Base-by-base conservation (phyloP, 2,113 vertebrate genomes). In the Pardalotus punctatus region DNA sequence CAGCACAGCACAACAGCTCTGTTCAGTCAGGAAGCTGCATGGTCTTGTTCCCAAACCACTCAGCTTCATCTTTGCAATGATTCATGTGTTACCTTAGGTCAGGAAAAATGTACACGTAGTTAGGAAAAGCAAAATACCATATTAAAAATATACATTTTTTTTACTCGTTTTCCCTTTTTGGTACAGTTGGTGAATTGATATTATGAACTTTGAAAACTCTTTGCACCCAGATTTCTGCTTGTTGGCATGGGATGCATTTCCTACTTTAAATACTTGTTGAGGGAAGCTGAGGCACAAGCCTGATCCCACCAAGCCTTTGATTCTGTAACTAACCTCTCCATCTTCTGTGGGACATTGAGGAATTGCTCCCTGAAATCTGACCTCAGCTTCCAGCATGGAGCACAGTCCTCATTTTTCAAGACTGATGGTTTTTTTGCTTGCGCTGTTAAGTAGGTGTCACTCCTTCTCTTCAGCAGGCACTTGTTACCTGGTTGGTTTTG, bases 321-420 rank as follows among this genome's bases (percentile, higher is more conserved):
- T 36, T 66, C 61, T 77, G 53, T 65, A 69, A 29, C 40, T 28
- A 24, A 36, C 29, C 54, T 42, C 57, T 73, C 14, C 24, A 1
- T 48, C 48, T 54, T 65, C 36, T 35, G 7, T 8, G 79, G 13
- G 54, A 21, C 24, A 0, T 1, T 5, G 50, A 70, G 56, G 19
- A 24, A 11, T 29, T 17, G 23, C 29, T 69, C n/a, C 62, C 38
- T 62, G 66, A 21, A 61, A 54, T 28, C 72, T 86, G 67, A 38
- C 0, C 2, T 38, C 25, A 42, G 50, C 50, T 85, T 85, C 54
- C 36, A 19, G 0, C 9, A 0, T 2, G 21, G 66, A 84, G 85
- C 57, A 28, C 3, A 1, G 19, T 8, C 6, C 1, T 0, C 6
- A 0, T 14, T 57, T 57, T 50, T 31, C 31, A 47, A 19, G 36